Conservation (phyloP, 2,888 invertebrate genomes). For the Brachyopa scutellaris region DNA sequence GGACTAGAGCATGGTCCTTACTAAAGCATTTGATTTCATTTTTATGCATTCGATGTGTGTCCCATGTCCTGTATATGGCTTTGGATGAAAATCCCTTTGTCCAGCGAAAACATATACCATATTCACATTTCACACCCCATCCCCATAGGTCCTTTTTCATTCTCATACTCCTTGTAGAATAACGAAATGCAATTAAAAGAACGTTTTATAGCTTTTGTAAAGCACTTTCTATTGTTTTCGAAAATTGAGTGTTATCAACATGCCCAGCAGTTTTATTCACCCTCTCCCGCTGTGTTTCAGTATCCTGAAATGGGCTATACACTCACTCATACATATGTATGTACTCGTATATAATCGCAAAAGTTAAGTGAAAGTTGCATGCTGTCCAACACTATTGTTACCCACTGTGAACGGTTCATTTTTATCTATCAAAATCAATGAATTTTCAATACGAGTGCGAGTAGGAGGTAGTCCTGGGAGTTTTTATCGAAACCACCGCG, state of each 20-base stretch:
- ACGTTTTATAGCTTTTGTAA: slow-evolving; percentile 80
- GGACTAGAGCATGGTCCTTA: slow-evolving; percentile 24
- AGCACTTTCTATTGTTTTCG: slow-evolving; percentile 72
- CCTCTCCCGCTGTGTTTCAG: slow-evolving; percentile 18
- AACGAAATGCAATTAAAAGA: slow-evolving; percentile 81
- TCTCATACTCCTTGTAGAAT: slow-evolving; percentile 26
- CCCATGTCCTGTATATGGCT: slow-evolving; percentile 25
- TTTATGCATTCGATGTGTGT: slow-evolving; percentile 56
- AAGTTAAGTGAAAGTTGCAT: slow-evolving; percentile 78
- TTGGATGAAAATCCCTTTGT: slow-evolving; percentile 60
- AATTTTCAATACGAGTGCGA: slow-evolving; percentile 36
- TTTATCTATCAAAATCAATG: slow-evolving; percentile 66
- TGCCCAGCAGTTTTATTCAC: slow-evolving; percentile 60
- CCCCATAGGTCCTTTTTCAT: background rate
- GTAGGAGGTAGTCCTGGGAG: no score
- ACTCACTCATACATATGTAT: background rate
- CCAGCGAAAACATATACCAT: slow-evolving; percentile 33
- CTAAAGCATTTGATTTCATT: slow-evolving; percentile 34
- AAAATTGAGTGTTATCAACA: slow-evolving; percentile 72
- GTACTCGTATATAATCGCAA: slow-evolving; percentile 76
- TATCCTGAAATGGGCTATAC: background rate
- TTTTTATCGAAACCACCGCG: background rate
- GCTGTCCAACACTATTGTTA: slow-evolving; percentile 47
- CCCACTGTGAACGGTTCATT: slow-evolving; percentile 23
- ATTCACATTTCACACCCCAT: slow-evolving; percentile 40